Conservation (phyloP, 2,113 vertebrate species). For the Eulemur rufifrons region DNA sequence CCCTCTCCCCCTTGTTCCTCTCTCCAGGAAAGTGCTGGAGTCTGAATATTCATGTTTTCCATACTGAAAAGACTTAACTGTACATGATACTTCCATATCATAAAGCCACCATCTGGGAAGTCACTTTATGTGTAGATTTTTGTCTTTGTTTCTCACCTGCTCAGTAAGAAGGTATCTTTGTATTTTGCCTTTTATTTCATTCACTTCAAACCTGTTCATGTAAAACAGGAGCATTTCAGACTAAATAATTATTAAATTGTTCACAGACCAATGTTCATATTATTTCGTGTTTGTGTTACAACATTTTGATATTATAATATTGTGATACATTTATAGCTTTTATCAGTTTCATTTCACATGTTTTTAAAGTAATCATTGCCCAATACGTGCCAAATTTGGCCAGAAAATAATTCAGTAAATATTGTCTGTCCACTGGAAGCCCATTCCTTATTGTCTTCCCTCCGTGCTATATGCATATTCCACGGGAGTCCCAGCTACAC, state of each 20-base stretch:
- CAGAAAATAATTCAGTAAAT: not conserved
- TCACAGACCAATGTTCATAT: not conserved
- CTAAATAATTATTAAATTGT: not conserved
- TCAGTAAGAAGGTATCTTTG: not conserved
- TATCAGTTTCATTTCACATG: not conserved
- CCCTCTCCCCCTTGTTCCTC: not conserved
- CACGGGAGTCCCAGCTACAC: not conserved
- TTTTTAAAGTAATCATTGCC: not conserved
- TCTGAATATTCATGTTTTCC: not conserved
- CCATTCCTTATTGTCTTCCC: not conserved
- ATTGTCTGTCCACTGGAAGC: not conserved
- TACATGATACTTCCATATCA: not conserved
- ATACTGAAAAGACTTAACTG: not conserved
- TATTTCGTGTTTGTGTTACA: not conserved
- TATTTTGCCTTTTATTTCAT: not conserved
- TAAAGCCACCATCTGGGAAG: not conserved
- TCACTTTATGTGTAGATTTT: not conserved
- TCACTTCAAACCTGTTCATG: not conserved
- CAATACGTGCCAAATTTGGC: not conserved
- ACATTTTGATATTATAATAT: not conserved
- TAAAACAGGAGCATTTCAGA: not conserved
- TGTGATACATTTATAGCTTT: not conserved
- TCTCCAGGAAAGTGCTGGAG: not conserved
- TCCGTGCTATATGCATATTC: not conserved
- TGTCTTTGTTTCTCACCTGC: not conserved